Evolutionary conservation across 2,888 invertebrate species (phyloP).

Genomic region (Hyles lineata): DNA sequence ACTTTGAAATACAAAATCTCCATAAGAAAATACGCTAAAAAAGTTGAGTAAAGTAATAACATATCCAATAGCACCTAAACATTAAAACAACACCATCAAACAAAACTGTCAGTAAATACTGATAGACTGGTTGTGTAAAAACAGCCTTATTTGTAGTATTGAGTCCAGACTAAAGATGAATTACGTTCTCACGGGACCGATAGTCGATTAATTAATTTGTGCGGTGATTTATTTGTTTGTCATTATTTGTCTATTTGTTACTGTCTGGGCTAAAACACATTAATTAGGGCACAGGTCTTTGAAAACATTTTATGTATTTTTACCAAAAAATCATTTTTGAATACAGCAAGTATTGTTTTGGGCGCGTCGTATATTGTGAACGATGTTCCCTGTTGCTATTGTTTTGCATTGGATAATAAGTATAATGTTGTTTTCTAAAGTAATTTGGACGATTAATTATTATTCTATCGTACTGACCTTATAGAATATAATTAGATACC

Average conservation of each 20-base stretch:
- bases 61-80: too few relatives aligned
- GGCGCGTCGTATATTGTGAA: too few relatives aligned
- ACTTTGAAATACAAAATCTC: too few relatives aligned
- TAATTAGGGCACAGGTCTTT: neutral
- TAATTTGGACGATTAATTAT: too few relatives aligned
- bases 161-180: conserved; percentile 6
- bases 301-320: neutral
- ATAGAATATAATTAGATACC: too few relatives aligned
- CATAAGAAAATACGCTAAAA: too few relatives aligned
- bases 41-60: too few relatives aligned
- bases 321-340: neutral
- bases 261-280: neutral
- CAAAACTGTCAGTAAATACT: neutral
- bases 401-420: too few relatives aligned
- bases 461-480: too few relatives aligned
- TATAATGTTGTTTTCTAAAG: too few relatives aligned
- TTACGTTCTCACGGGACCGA: neutral
- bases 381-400: too few relatives aligned
- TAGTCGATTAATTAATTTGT: conserved; percentile 25
- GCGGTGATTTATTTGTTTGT: conserved; percentile 16
- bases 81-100: neutral
- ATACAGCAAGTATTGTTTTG: too few relatives aligned
- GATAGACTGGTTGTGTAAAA: neutral
- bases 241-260: conserved; percentile 13
- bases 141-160: neutral